Conservation (phyloP, 2,797 vertebrate genomes). For the Selene dorsalis region DNA sequence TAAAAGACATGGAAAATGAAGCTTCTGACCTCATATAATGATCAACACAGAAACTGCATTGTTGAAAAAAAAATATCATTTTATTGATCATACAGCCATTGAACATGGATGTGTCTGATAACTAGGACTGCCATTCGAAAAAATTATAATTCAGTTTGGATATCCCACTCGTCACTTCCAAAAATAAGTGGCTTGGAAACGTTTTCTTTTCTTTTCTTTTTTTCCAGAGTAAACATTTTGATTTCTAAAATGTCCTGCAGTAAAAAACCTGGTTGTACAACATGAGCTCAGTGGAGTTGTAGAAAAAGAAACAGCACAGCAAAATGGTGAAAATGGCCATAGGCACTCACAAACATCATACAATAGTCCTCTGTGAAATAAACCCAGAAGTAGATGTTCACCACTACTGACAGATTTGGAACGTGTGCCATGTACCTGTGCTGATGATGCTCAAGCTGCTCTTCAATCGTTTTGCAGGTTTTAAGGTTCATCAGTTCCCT, state of each 20-base stretch:
- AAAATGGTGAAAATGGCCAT: conserved; percentile 1
- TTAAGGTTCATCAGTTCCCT: conserved; percentile 2
- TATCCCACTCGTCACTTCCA: neutral
- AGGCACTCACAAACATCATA: conserved; percentile 27
- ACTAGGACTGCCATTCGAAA: conserved; percentile 26
- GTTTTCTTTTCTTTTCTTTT: neutral
- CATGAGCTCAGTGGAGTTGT: neutral
- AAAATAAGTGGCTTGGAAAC: neutral
- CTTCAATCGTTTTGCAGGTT: neutral
- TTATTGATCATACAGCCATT: conserved; percentile 51
- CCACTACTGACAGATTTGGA: conserved; percentile 1
- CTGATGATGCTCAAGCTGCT: conserved; percentile 1
- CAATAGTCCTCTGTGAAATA: neutral
- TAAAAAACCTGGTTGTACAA: conserved; percentile 25
- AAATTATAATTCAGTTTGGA: neutral
- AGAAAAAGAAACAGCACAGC: neutral
- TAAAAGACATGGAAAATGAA: neutral
- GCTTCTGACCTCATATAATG: neutral
- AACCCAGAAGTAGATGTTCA: neutral
- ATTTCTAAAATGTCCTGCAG: conserved; percentile 4
- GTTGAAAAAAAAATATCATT: conserved; percentile 4
- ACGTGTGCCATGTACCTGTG: neutral
- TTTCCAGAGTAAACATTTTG: conserved; percentile 25
- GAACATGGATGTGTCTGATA: conserved; percentile 37
- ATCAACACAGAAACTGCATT: neutral